A percentile compares a stretch with the other conserved stretches of the same genome.
Evolutionary conservation across 2,797 vertebrate genomes (phyloP).

Genomic region (Urosaurus nigricauda): DNA sequence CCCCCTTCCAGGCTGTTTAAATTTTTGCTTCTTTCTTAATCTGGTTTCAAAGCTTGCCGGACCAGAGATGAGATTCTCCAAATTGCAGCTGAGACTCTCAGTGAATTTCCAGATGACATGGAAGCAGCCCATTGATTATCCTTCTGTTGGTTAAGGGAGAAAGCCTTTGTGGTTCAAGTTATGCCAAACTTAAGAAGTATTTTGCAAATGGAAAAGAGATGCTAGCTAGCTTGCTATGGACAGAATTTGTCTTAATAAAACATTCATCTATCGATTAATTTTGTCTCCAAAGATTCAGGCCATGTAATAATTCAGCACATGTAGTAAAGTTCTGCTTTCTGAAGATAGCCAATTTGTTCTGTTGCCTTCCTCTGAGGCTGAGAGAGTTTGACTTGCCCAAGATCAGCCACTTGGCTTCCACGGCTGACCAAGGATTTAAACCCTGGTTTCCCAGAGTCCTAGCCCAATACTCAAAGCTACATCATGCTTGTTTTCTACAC

Average conservation of each 20-base stretch:
- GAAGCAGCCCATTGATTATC: conserved; percentile 71
- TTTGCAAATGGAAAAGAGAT: not conserved
- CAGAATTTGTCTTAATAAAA: not conserved
- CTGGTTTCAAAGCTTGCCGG: conserved; percentile 66
- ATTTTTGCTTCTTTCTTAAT: conserved; percentile 46
- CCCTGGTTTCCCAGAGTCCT: too few species aligned
- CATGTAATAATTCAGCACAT: too few species aligned
- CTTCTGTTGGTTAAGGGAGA: conserved; percentile 69
- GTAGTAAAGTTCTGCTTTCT: not conserved
- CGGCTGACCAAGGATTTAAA: too few species aligned
- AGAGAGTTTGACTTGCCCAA: too few species aligned
- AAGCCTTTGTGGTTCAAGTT: conserved; percentile 60
- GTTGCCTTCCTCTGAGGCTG: too few species aligned
- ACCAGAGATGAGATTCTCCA: conserved; percentile 70
- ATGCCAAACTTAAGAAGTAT: conserved; percentile 62
- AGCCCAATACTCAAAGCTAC: too few species aligned
- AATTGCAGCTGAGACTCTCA: conserved; percentile 68
- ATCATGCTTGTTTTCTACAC: too few species aligned
- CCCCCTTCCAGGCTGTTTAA: not conserved
- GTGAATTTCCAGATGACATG: conserved; percentile 67
- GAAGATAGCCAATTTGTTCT: not conserved
- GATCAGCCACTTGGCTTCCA: too few species aligned
- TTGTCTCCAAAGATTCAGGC: not conserved
- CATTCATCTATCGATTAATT: not conserved
- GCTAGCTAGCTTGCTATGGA: not conserved